phyloP scores from a whole-genome alignment of 2,888 invertebrate genomes.

The Lissonota sp. region DNA sequence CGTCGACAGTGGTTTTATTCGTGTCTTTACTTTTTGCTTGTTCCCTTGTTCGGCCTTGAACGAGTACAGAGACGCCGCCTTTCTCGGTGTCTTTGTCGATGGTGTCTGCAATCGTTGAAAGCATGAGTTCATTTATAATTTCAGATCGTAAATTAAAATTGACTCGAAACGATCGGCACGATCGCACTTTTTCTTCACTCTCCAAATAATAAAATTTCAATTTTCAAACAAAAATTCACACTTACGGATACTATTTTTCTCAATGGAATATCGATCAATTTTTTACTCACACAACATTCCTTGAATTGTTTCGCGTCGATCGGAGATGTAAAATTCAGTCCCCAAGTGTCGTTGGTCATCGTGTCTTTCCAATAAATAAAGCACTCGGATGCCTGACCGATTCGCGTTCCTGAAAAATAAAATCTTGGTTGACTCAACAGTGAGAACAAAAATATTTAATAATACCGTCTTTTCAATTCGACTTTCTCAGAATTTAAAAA shows the following conservation, averaged over 20 bases:
- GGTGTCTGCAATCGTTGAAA: slow-evolving; percentile 90
- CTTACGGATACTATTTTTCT: not conserved
- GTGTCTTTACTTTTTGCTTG: slow-evolving; percentile 94
- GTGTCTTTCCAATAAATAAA: slow-evolving; percentile 99
- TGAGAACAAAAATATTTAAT: too few relatives aligned
- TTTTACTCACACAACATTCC: slow-evolving; percentile 96
- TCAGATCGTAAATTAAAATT: slow-evolving; percentile 22
- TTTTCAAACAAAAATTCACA: not conserved
- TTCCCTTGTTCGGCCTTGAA: slow-evolving; percentile 93
- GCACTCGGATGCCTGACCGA: slow-evolving; percentile 99
- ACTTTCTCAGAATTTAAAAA: not conserved
- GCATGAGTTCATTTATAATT: slow-evolving; percentile 64
- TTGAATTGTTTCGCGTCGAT: slow-evolving; percentile 98
- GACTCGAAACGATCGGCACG: not conserved
- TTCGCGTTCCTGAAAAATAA: slow-evolving; percentile 92
- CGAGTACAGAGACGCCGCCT: slow-evolving; percentile 98
- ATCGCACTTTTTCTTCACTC: not conserved
- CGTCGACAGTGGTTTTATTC: slow-evolving; percentile 96
- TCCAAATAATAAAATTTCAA: not conserved
- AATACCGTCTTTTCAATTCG: too few relatives aligned
- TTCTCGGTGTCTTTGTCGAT: slow-evolving; percentile 98
- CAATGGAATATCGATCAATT: slow-evolving; percentile 56
- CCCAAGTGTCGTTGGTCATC: slow-evolving; percentile 99
- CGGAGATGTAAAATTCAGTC: slow-evolving; percentile 98
- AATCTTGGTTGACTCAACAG: slow-evolving; percentile 10